A percentile compares a stretch with the other conserved stretches of the same genome.
Evolutionary conservation across 2,888 invertebrate genomes (phyloP).

Genomic region (Portevinia maculata): DNA sequence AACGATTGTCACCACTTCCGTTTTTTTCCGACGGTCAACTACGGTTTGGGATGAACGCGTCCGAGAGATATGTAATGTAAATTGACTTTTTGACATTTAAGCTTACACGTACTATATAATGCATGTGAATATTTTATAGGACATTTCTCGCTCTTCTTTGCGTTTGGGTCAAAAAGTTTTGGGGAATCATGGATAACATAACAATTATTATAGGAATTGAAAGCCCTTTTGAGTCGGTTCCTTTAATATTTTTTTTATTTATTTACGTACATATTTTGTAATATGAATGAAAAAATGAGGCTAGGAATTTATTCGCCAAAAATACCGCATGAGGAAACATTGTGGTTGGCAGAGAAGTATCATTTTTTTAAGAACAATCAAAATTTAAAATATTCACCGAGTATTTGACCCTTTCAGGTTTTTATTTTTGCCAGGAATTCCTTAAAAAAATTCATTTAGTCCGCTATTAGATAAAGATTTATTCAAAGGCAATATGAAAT

Average conservation of each 20-base stretch:
- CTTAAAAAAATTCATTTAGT: no score
- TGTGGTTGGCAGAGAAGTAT: not conserved
- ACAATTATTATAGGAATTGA: conserved; percentile 42
- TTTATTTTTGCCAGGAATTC: no score
- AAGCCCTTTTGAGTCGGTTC: conserved; percentile 35
- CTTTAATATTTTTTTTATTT: conserved; percentile 53
- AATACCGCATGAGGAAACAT: not conserved
- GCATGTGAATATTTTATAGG: conserved; percentile 68
- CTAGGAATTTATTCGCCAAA: conserved; percentile 3
- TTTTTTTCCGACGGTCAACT: conserved; percentile 44
- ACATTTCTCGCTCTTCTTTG: conserved; percentile 12
- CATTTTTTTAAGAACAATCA: no score
- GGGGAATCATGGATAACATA: conserved; percentile 37
- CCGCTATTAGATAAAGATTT: no score
- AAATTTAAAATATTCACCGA: no score
- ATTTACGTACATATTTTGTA: conserved; percentile 47
- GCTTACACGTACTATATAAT: conserved; percentile 67
- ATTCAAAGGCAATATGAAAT: no score
- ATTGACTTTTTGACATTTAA: conserved; percentile 74
- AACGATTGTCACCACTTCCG: conserved; percentile 73
- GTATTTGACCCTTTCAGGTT: no score
- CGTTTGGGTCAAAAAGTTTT: conserved; percentile 40
- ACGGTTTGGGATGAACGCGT: conserved; percentile 20
- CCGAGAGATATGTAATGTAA: conserved; percentile 67
- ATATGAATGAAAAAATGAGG: conserved; percentile 21